These are phyloP conservation scores for Oceanodroma tethys DNA, from an alignment of 2,113 vertebrate species.

Conservation along the genomic window DNA sequence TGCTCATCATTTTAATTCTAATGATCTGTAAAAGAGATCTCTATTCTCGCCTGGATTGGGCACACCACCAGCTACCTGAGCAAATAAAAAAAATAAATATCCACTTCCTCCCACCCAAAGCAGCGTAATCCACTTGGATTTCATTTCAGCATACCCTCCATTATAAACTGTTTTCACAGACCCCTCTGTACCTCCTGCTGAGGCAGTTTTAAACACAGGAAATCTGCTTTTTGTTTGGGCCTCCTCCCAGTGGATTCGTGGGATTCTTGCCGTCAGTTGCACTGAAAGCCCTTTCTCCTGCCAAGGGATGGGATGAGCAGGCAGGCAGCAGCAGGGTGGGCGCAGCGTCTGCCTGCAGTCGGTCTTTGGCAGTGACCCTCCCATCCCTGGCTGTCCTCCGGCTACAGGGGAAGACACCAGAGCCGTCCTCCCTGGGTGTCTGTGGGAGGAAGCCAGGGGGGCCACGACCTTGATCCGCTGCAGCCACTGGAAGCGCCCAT, in stretches of 20 bases:
- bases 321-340: neutral
- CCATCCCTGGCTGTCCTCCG: neutral
- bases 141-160: neutral
- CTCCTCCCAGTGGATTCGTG: neutral
- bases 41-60: neutral
- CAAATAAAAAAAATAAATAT: neutral
- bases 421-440: fast-evolving
- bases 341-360: neutral
- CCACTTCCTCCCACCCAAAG: neutral
- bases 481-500: neutral
- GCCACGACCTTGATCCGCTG: neutral
- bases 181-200: neutral
- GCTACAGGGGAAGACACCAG: neutral
- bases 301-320: neutral
- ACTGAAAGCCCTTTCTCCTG: neutral
- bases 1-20: neutral
- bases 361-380: neutral
- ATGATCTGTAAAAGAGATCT: neutral
- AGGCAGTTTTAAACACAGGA: neutral
- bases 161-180: neutral
- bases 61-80: neutral
- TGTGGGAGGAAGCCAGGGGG: neutral
- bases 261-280: neutral
- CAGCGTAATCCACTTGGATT: neutral
- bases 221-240: neutral